phyloP scores from a whole-genome alignment of 1,140 invertebrate genomes.

The Hylaeus volcanicus region DNA sequence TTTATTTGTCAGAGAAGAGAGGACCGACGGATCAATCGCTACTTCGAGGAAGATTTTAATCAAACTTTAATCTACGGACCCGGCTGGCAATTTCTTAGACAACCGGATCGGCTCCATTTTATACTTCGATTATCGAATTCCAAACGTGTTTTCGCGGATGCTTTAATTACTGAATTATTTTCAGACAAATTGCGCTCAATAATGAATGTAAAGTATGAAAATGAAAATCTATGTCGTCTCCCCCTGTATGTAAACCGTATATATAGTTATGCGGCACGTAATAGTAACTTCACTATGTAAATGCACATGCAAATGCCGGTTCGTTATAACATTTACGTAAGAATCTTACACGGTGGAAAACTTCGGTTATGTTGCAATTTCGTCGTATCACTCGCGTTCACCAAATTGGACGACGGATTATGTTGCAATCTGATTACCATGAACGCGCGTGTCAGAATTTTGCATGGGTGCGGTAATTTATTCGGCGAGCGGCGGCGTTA shows the following conservation, averaged over 20 bases:
- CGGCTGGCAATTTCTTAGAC: not conserved
- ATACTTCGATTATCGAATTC: not conserved
- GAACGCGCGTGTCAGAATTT: not conserved
- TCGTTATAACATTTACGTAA: constrained; percentile 1
- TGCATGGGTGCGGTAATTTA: not conserved
- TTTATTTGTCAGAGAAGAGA: constrained; percentile 17
- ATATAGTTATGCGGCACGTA: not conserved
- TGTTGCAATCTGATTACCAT: constrained; percentile 4
- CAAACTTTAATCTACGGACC: constrained; percentile 20
- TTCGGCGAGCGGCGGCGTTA: not conserved
- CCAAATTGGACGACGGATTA: not conserved
- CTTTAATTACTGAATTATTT: constrained; percentile 1
- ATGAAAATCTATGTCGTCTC: not conserved
- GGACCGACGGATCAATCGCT: constrained; percentile 18
- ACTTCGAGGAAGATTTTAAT: constrained; percentile 16
- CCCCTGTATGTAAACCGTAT: not conserved
- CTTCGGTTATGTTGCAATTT: not conserved
- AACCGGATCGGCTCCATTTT: not conserved
- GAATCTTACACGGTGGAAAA: not conserved
- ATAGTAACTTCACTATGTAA: constrained; percentile 20
- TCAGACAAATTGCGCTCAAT: not conserved
- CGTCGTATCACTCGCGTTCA: not conserved
- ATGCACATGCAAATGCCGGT: not conserved
- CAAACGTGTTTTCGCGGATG: not conserved
- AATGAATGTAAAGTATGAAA: too few species aligned